These are phyloP conservation scores for Mionectes macconnelli DNA, from an alignment of 2,113 vertebrate genomes.

Conservation along the genomic window DNA sequence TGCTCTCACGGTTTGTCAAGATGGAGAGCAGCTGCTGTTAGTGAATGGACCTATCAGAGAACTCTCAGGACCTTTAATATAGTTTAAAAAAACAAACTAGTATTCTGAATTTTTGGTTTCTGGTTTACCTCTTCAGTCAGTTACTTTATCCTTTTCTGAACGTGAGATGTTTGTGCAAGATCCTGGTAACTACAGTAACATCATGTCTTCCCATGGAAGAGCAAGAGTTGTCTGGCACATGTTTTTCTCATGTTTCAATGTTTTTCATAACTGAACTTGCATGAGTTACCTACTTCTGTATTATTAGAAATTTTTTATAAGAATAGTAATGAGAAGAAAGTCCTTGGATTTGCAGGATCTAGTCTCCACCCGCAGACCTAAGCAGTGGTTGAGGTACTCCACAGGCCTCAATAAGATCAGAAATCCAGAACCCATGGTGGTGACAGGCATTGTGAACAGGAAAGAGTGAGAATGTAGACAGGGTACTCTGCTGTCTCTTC, in stretches of 20 bases:
- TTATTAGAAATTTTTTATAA: not conserved
- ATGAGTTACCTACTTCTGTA: not conserved
- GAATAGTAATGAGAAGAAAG: not conserved
- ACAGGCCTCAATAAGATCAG: not conserved
- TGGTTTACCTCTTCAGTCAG: not conserved
- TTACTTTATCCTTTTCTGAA: not conserved
- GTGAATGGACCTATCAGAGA: not conserved
- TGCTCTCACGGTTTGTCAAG: not conserved
- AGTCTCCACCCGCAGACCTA: not conserved
- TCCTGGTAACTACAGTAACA: not conserved
- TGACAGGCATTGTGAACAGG: not conserved
- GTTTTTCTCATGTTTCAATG: not conserved
- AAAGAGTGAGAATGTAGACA: not conserved
- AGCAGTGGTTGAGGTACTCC: not conserved
- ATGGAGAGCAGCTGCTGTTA: not conserved
- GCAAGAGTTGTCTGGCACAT: not conserved
- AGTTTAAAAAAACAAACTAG: not conserved
- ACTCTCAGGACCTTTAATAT: not conserved
- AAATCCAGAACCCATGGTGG: not conserved
- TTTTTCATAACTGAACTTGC: not conserved
- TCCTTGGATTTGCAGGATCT: not conserved
- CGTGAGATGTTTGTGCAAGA: not conserved
- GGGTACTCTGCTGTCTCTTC: not conserved
- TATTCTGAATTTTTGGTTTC: not conserved
- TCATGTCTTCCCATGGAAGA: not conserved